phyloP scores from a whole-genome alignment of 2,113 vertebrate genomes.

The Bostrychus sinensis region DNA sequence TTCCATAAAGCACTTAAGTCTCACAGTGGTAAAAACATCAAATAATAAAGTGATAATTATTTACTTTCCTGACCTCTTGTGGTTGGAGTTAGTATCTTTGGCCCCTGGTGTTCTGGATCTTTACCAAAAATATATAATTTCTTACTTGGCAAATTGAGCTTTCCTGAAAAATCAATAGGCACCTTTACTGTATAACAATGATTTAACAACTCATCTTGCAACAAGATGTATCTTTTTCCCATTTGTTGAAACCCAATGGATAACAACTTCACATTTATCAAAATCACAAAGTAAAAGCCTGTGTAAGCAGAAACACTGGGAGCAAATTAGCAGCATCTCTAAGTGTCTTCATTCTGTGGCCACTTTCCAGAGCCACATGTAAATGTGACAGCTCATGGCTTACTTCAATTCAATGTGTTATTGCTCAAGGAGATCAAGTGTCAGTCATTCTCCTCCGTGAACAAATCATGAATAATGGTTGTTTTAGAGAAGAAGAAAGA shows the following conservation, averaged over 20 bases:
- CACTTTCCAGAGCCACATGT: slow-evolving; percentile 48
- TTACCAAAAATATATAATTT: too few relatives aligned
- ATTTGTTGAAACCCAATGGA: slow-evolving; percentile 1
- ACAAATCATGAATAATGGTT: slow-evolving; percentile 63
- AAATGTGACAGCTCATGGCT: slow-evolving; percentile 67
- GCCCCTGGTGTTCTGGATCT: too few relatives aligned
- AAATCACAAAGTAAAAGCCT: slow-evolving; percentile 9
- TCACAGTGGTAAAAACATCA: too few relatives aligned
- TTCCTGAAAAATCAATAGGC: too few relatives aligned
- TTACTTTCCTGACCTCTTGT: too few relatives aligned
- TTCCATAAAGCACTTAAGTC: too few relatives aligned
- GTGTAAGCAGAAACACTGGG: slow-evolving; percentile 1
- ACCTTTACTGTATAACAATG: too few relatives aligned
- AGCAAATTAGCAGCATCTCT: slow-evolving; percentile 18
- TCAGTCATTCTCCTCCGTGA: slow-evolving; percentile 58
- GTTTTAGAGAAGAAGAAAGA: slow-evolving; percentile 50
- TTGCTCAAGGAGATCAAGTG: slow-evolving; percentile 60
- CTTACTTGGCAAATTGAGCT: too few relatives aligned
- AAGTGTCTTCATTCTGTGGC: slow-evolving; percentile 37
- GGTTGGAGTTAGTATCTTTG: too few relatives aligned
- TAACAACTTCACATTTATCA: slow-evolving; percentile 7
- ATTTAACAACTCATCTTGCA: too few relatives aligned
- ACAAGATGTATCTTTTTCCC: too few relatives aligned
- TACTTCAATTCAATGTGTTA: slow-evolving; percentile 56
- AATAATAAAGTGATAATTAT: too few relatives aligned